These are phyloP conservation scores for Romanogobio albipinnatus DNA, from an alignment of 2,113 vertebrate genomes.

Conservation along the genomic window DNA sequence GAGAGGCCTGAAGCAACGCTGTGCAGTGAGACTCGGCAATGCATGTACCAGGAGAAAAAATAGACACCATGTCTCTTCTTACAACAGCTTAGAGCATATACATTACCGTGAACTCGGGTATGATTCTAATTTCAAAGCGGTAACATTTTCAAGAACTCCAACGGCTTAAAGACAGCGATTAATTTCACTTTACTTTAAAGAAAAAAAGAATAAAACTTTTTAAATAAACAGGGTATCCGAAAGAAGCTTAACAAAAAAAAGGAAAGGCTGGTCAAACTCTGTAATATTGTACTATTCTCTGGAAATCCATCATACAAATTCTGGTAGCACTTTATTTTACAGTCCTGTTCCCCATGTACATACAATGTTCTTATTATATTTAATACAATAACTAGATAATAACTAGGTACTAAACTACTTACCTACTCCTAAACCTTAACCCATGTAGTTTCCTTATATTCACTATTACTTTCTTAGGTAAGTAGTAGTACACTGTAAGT, in stretches of 20 bases:
- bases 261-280: not conserved
- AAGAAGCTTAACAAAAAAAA: not conserved
- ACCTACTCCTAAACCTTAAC: too few species aligned
- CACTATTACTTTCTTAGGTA: too few species aligned
- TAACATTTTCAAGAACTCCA: conserved; percentile 20
- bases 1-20: not conserved
- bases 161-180: not conserved
- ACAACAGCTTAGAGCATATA: conserved; percentile 29
- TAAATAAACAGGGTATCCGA: not conserved
- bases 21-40: not conserved
- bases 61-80: conserved; percentile 50
- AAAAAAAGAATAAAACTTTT: conserved; percentile 4
- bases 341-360: too few species aligned
- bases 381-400: too few species aligned
- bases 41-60: conserved; percentile 46
- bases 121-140: conserved; percentile 29
- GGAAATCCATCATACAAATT: conserved; percentile 18
- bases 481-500: too few species aligned
- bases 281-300: not conserved
- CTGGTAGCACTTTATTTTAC: too few species aligned
- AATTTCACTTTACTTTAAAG: not conserved
- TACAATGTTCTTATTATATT: too few species aligned
- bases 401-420: too few species aligned
- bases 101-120: conserved; percentile 28
- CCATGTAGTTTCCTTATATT: too few species aligned